Conservation (phyloP, 2,888 invertebrate species). For the Sipha maydis region DNA sequence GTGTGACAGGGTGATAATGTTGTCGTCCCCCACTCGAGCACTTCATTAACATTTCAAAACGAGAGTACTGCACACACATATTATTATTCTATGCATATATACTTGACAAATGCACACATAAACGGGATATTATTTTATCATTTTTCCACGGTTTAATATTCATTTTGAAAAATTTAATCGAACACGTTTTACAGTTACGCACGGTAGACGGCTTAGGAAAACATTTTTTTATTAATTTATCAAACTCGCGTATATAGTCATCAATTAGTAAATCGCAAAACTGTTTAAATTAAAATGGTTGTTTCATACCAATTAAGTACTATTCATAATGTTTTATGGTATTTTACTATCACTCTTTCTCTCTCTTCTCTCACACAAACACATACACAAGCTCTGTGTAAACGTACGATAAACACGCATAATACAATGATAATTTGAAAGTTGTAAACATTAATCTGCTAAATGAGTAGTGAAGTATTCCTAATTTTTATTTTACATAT, state of each 20-base stretch:
- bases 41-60: conserved; percentile 42
- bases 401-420: not conserved
- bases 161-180: not conserved
- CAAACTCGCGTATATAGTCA: not conserved
- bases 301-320: not conserved
- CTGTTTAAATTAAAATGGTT: not conserved
- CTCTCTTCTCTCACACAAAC: too few species aligned
- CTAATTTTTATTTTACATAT: not conserved
- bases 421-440: not conserved
- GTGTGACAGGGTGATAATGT: not conserved
- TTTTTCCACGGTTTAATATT: not conserved
- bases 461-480: not conserved
- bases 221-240: not conserved
- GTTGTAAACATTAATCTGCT: not conserved
- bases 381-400: too few species aligned
- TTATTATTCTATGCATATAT: not conserved
- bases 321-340: not conserved
- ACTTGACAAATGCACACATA: not conserved
- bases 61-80: not conserved
- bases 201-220: too few species aligned
- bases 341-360: not conserved
- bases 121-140: conserved; percentile 9
- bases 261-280: not conserved
- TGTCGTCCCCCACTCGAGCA: conserved; percentile 9
- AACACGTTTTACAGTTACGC: not conserved